Conservation (phyloP, 2,797 vertebrate genomes). For the Phalloptychus januarius region DNA sequence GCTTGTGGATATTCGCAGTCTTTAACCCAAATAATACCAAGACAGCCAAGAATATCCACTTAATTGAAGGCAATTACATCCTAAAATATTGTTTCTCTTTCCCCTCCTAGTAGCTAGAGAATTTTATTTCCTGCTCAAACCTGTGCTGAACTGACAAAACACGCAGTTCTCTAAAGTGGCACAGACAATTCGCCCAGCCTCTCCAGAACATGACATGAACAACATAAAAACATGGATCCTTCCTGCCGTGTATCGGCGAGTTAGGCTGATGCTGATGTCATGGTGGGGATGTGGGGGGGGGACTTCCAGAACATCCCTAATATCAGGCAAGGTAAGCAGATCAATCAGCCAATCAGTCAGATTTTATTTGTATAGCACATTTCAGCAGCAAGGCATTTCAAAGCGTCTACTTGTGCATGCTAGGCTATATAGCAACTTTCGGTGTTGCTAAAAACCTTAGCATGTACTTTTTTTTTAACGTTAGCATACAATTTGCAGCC, state of each 20-base stretch:
- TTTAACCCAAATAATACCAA: constrained; percentile 62
- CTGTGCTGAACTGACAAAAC: constrained; percentile 40
- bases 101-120: constrained; percentile 21
- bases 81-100: constrained; percentile 51
- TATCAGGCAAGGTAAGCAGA: neutral
- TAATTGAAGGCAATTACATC: constrained; percentile 64
- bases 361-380: no score
- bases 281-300: fast-evolving
- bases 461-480: neutral
- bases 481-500: neutral
- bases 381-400: no score
- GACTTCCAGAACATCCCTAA: neutral
- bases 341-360: no score
- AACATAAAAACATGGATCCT: neutral
- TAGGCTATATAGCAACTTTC: neutral
- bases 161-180: constrained; percentile 46
- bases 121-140: constrained; percentile 45
- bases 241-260: neutral
- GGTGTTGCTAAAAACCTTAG: no score
- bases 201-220: neutral
- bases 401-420: neutral
- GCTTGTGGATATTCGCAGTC: constrained; percentile 55
- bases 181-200: neutral
- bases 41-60: constrained; percentile 54
- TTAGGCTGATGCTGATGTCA: neutral